These are phyloP conservation scores for Deroplatys truncata DNA, from an alignment of 2,888 invertebrate species.

Conservation along the genomic window DNA sequence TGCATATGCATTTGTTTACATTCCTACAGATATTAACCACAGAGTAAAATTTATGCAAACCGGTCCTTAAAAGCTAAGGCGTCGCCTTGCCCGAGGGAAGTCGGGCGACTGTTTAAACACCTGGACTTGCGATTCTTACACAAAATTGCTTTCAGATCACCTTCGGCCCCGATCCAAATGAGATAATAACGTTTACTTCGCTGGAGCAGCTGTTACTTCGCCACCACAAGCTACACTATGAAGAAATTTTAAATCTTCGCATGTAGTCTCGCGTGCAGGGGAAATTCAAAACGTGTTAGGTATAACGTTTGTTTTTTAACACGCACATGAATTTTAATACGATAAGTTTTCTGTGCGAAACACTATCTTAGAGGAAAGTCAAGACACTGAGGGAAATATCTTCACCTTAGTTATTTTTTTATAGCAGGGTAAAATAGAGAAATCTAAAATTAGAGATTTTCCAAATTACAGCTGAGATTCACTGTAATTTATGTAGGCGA, in stretches of 20 bases:
- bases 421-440: too few relatives aligned
- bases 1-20: neutral
- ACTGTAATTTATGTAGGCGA: too few relatives aligned
- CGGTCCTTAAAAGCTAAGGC: neutral
- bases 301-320: too few relatives aligned
- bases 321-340: too few relatives aligned
- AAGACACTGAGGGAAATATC: too few relatives aligned
- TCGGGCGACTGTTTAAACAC: neutral
- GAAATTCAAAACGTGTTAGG: too few relatives aligned
- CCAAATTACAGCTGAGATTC: too few relatives aligned
- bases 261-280: neutral
- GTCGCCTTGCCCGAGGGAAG: neutral
- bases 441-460: too few relatives aligned
- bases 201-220: neutral
- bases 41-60: neutral
- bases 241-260: neutral
- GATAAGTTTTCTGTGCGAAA: too few relatives aligned
- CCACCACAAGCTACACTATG: neutral
- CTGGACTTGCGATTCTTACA: neutral
- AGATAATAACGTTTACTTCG: neutral
- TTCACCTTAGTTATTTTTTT: too few relatives aligned
- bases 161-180: neutral
- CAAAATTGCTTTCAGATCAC: neutral
- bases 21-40: neutral
- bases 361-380: too few relatives aligned